Evolutionary conservation across 2,113 vertebrate species (phyloP).

Genomic region (Erythrocercus mccallii): DNA sequence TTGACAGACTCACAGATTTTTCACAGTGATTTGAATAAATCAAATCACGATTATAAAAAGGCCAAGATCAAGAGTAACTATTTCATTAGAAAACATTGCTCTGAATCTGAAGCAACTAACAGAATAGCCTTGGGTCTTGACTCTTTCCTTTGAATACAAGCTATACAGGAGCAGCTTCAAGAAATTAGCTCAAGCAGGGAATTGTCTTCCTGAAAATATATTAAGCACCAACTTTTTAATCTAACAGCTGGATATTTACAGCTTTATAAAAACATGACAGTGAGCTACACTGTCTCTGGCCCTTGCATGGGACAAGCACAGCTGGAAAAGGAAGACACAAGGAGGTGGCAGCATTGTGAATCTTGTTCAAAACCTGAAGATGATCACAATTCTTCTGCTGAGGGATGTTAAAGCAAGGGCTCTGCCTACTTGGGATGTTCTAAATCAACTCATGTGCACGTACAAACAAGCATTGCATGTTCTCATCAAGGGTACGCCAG

Average conservation of each 20-base stretch:
- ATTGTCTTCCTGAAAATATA: not conserved
- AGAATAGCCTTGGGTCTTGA: not conserved
- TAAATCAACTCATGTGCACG: not conserved
- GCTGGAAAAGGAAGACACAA: not conserved
- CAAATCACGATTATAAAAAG: not conserved
- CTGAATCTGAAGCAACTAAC: not conserved
- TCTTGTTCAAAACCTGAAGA: not conserved
- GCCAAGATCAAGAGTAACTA: not conserved
- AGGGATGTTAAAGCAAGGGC: not conserved
- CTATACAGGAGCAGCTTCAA: not conserved
- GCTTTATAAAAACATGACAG: not conserved
- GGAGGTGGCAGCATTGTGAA: not conserved
- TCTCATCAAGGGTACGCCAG: not conserved
- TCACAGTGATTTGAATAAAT: not conserved
- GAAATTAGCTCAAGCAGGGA: not conserved
- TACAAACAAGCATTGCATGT: not conserved
- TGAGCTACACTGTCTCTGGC: not conserved
- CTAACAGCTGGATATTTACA: conserved; percentile 5
- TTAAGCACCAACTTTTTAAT: not conserved
- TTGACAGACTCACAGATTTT: not conserved
- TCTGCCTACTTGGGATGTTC: not conserved
- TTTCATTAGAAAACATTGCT: not conserved
- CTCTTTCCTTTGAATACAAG: not conserved
- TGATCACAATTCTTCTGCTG: not conserved
- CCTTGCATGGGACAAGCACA: not conserved